Percentiles rank a stretch among this genome's conserved stretches.
phyloP scores from a whole-genome alignment of 2,113 vertebrate species.

The Pontoporia blainvillei region DNA sequence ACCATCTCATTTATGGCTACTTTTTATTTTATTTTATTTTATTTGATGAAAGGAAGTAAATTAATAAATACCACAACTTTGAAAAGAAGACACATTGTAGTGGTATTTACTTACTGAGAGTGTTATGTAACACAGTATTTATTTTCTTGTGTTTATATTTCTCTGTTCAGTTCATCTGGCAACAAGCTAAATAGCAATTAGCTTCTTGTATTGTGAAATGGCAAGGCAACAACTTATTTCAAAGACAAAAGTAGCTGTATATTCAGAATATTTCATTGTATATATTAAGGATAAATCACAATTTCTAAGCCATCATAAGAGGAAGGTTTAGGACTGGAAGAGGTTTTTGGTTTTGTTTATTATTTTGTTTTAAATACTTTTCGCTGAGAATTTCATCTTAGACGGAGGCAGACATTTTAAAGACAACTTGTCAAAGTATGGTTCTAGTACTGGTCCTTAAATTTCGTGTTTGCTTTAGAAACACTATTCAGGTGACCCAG shows the following conservation, averaged over 20 bases:
- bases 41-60: background rate
- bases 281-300: background rate
- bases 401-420: background rate
- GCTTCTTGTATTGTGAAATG: slow-evolving; percentile 3
- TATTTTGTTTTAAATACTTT: background rate
- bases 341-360: background rate
- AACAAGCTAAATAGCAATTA: background rate
- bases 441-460: background rate
- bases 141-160: slow-evolving; percentile 17
- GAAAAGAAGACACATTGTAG: background rate
- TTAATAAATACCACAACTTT: background rate
- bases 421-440: background rate
- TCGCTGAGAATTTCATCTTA: background rate
- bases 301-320: background rate
- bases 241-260: background rate
- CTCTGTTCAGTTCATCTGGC: background rate
- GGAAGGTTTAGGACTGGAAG: background rate
- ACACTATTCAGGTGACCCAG: background rate
- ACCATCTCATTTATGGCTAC: background rate
- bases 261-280: background rate
- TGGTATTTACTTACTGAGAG: background rate
- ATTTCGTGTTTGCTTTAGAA: background rate
- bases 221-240: background rate
- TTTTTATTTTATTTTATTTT: slow-evolving; percentile 51
- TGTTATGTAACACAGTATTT: background rate